These are phyloP conservation scores for Nycticryphes semicollaris DNA, from an alignment of 2,113 vertebrate species.

Conservation along the genomic window DNA sequence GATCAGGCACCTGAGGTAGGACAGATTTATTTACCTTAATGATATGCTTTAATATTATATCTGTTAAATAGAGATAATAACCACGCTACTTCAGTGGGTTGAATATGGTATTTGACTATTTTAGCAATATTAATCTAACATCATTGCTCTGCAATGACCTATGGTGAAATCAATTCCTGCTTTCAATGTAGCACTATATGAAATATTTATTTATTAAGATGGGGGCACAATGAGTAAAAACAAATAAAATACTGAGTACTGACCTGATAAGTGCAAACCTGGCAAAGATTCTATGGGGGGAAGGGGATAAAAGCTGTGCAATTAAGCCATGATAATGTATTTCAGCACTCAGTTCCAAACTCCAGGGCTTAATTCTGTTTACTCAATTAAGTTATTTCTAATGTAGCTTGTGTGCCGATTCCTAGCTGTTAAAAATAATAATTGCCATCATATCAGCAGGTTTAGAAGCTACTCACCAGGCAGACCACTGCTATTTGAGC, in stretches of 20 bases:
- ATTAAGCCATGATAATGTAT: neutral
- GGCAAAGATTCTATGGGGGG: neutral
- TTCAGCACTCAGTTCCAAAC: neutral
- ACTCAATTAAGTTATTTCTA: neutral
- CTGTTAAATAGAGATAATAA: neutral
- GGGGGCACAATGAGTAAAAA: neutral
- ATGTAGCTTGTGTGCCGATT: neutral
- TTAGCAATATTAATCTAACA: neutral
- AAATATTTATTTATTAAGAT: neutral
- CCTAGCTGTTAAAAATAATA: slow-evolving; percentile 30
- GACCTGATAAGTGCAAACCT: neutral
- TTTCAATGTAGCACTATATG: neutral
- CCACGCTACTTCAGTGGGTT: neutral
- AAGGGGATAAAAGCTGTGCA: neutral
- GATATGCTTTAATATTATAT: neutral
- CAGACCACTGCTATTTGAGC: slow-evolving; percentile 13
- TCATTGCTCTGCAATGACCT: neutral
- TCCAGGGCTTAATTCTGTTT: neutral
- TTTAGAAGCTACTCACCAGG: neutral
- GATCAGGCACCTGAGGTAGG: neutral
- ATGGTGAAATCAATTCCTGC: neutral
- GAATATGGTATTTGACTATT: neutral
- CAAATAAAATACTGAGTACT: neutral
- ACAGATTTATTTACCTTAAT: too few species aligned
- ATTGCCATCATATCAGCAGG: neutral